Evolutionary conservation across 1,140 invertebrate genomes (phyloP).

Genomic region (Lutraria rhynchaena): DNA sequence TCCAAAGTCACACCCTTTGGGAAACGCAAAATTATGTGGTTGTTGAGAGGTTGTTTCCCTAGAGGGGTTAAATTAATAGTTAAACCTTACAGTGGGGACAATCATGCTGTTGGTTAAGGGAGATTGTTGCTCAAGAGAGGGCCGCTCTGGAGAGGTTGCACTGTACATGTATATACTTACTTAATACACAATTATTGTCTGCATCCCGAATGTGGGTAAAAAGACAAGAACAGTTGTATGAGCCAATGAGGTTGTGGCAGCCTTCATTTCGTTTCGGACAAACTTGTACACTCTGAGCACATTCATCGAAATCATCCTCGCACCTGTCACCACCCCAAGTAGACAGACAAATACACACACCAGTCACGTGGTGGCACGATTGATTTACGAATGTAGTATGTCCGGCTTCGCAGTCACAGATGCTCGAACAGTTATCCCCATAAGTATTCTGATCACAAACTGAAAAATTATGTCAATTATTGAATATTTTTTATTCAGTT

Average conservation of each 20-base stretch:
- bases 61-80: too few species aligned
- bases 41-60: too few species aligned
- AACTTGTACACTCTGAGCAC: neutral
- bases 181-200: neutral
- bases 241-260: slow-evolving; percentile 15
- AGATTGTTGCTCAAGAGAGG: too few species aligned
- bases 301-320: slow-evolving; percentile 37
- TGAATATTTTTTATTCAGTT: too few species aligned
- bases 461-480: too few species aligned
- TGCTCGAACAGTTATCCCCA: neutral
- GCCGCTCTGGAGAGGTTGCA: too few species aligned
- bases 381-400: neutral
- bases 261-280: slow-evolving; percentile 24
- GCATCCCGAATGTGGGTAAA: neutral
- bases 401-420: slow-evolving; percentile 11
- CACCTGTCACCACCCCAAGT: slow-evolving; percentile 23
- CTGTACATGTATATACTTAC: slow-evolving; percentile 1
- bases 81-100: too few species aligned
- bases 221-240: slow-evolving; percentile 9
- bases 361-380: slow-evolving; percentile 25
- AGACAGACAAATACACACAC: slow-evolving; percentile 22
- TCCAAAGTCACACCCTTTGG: too few species aligned
- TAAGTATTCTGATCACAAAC: slow-evolving; percentile 30
- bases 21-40: too few species aligned
- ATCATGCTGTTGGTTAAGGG: too few species aligned